phyloP scores from a whole-genome alignment of 2,113 vertebrate genomes.

The Anolis sagrei region DNA sequence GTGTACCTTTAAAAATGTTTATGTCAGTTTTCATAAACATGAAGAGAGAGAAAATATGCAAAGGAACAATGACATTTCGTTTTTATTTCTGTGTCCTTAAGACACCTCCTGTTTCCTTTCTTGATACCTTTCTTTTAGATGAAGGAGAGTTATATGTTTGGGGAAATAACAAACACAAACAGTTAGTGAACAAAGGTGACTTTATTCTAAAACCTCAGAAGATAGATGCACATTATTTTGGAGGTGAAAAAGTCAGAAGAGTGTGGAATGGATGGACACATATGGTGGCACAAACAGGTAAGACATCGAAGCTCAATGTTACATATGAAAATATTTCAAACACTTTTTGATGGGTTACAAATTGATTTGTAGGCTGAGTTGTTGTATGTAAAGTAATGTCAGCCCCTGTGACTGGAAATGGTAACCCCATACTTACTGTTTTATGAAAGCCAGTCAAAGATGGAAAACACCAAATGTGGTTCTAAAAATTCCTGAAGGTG shows the following conservation, averaged over 20 bases:
- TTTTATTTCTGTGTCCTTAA: background rate
- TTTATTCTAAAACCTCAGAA: slow-evolving; percentile 81
- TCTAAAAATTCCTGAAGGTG: too few relatives aligned
- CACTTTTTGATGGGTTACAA: background rate
- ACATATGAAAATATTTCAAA: background rate
- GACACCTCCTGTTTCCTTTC: slow-evolving; percentile 34
- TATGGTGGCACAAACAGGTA: slow-evolving; percentile 87
- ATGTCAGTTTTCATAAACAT: background rate
- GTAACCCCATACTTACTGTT: background rate
- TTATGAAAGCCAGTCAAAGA: too few relatives aligned
- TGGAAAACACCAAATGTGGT: too few relatives aligned
- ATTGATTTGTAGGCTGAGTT: background rate
- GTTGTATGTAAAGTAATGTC: too few relatives aligned
- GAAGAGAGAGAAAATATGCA: background rate
- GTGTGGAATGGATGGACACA: slow-evolving; percentile 96
- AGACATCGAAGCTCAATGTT: slow-evolving; percentile 19
- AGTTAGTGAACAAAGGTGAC: slow-evolving; percentile 76
- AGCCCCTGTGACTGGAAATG: background rate
- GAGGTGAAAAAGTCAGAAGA: slow-evolving; percentile 77
- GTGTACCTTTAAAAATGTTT: background rate
- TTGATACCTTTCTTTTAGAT: slow-evolving; percentile 65
- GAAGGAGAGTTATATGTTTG: slow-evolving; percentile 87
- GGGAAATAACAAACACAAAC: slow-evolving; percentile 91
- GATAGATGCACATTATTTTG: slow-evolving; percentile 76
- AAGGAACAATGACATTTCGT: background rate